Conservation (phyloP, 2,797 vertebrate genomes). For the Ibycter americanus region DNA sequence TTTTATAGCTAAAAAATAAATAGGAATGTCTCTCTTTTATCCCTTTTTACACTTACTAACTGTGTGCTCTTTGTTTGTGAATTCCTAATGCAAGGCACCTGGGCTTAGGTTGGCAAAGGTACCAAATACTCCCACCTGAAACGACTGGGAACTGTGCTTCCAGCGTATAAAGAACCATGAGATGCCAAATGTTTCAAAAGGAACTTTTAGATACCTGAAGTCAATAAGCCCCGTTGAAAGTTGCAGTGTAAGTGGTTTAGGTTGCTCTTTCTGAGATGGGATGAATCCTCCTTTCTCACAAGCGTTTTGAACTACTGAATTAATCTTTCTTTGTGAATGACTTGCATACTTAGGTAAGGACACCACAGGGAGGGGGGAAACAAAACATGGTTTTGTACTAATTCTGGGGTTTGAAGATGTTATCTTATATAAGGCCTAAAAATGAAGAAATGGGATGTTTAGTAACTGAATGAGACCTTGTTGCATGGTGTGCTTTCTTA, state of each 20-base stretch:
- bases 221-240: background rate
- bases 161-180: background rate
- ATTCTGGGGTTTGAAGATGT: background rate
- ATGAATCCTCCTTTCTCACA: background rate
- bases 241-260: background rate
- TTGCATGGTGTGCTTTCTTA: background rate
- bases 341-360: background rate
- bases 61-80: constrained; percentile 43
- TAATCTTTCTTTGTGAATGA: background rate
- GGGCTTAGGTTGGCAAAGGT: constrained; percentile 36
- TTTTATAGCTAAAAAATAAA: background rate
- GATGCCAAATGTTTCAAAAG: background rate
- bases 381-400: background rate
- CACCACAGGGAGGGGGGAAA: rapidly evolving
- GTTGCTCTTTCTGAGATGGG: background rate
- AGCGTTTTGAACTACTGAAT: background rate
- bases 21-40: background rate
- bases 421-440: background rate
- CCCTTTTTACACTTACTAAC: background rate
- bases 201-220: background rate
- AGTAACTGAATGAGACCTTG: background rate
- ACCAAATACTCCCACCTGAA: constrained; percentile 36
- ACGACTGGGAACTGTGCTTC: background rate
- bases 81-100: constrained; percentile 35
- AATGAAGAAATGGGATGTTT: background rate